Evolutionary conservation across 2,888 invertebrate genomes (phyloP).

Genomic region (Brenthis hecate): DNA sequence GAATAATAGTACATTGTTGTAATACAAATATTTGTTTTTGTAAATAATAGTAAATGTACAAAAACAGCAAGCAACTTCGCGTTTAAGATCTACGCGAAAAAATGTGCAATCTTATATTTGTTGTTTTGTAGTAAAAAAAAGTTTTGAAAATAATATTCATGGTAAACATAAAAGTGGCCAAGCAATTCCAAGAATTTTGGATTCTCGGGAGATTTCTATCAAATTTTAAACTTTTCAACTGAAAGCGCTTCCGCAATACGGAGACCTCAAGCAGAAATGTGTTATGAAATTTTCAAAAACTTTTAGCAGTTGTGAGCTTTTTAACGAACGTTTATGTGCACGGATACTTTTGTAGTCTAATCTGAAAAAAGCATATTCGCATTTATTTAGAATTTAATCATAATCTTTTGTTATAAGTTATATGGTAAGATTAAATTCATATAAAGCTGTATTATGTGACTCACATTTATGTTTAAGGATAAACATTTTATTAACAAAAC

Average conservation of each 20-base stretch:
- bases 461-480: too few relatives aligned
- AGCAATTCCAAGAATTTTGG: conserved; percentile 39
- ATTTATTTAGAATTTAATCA: too few relatives aligned
- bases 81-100: too few relatives aligned
- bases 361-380: background rate
- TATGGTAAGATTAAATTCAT: too few relatives aligned
- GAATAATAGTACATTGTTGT: too few relatives aligned
- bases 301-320: conserved; percentile 37
- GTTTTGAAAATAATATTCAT: background rate
- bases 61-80: too few relatives aligned
- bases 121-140: background rate
- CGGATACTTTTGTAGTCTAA: conserved; percentile 14
- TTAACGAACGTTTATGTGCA: conserved; percentile 25
- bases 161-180: conserved; percentile 16
- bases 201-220: conserved; percentile 40
- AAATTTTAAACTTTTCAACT: conserved; percentile 43
- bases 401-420: too few relatives aligned
- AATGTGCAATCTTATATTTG: too few relatives aligned
- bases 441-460: too few relatives aligned
- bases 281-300: conserved; percentile 43
- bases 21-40: too few relatives aligned
- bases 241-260: conserved; percentile 38
- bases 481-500: too few relatives aligned
- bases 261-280: conserved; percentile 41
- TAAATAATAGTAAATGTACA: too few relatives aligned